These are phyloP conservation scores for Artemia sp. DNA, from an alignment of 2,888 invertebrate species.

Conservation along the genomic window DNA sequence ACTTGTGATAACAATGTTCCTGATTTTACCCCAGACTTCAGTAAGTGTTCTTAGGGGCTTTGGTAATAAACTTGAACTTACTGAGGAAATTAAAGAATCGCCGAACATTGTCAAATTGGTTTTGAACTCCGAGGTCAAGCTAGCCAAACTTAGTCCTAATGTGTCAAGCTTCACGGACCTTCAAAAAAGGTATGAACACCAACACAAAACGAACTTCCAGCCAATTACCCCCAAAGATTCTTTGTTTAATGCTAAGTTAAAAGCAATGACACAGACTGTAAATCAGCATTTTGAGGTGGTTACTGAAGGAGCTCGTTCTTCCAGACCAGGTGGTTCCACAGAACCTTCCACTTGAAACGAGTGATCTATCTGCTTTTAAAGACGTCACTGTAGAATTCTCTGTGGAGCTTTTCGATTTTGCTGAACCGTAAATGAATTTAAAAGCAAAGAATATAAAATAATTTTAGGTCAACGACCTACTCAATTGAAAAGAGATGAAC, in stretches of 20 bases:
- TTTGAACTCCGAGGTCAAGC: neutral
- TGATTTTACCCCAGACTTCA: neutral
- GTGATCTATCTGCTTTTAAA: too few relatives aligned
- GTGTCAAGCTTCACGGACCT: conserved; percentile 1
- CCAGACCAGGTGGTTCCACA: neutral
- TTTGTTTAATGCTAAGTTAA: neutral
- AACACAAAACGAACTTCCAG: neutral
- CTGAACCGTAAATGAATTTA: neutral
- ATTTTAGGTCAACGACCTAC: neutral
- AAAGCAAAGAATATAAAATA: neutral
- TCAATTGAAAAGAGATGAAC: neutral
- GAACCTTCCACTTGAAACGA: too few relatives aligned
- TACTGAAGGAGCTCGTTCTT: neutral
- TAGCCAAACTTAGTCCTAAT: conserved; percentile 1
- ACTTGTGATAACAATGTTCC: neutral
- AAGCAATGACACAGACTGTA: neutral
- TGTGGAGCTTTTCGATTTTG: neutral
- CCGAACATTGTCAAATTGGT: neutral
- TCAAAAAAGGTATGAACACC: conserved; percentile 9
- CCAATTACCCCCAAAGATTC: conserved; percentile 6
- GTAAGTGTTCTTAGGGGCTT: neutral
- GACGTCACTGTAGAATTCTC: too few relatives aligned
- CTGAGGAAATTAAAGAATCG: neutral
- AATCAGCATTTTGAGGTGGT: neutral
- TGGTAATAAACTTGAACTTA: too few relatives aligned